A percentile compares a stretch with the other conserved stretches of the same genome.
Evolutionary conservation across 1,140 invertebrate genomes (phyloP).

Genomic region (Steinernema feltiae): DNA sequence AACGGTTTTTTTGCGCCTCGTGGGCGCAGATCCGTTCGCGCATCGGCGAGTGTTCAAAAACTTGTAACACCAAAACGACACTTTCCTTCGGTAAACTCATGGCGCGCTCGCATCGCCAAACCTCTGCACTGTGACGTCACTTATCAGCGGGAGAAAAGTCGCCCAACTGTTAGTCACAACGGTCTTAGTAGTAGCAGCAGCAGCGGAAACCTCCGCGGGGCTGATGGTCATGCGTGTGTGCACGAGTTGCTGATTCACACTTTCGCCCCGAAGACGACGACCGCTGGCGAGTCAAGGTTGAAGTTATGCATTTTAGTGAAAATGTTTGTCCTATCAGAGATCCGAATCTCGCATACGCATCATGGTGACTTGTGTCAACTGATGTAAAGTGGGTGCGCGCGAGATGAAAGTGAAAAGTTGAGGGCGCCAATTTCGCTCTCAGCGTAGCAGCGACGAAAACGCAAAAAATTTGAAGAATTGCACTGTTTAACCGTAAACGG

Average conservation of each 20-base stretch:
- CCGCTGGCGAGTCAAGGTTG: conserved; percentile 6
- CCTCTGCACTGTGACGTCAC: neutral
- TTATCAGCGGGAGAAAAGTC: neutral
- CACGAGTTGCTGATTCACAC: neutral
- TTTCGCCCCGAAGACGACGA: neutral
- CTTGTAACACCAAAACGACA: neutral
- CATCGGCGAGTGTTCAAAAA: neutral
- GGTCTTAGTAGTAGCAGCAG: too few species aligned
- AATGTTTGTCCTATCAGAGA: conserved; percentile 12
- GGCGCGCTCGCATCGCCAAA: neutral
- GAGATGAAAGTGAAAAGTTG: neutral
- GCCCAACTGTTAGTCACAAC: neutral
- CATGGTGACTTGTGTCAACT: neutral
- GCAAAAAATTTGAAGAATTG: neutral
- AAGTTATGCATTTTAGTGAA: conserved; percentile 1
- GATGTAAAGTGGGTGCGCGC: neutral
- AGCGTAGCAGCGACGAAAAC: neutral
- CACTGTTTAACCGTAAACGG: too few species aligned
- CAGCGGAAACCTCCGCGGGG: too few species aligned
- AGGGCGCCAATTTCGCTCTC: neutral
- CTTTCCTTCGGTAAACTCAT: neutral
- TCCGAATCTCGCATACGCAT: neutral
- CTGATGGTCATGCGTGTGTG: neutral
- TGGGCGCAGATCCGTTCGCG: conserved; percentile 9
- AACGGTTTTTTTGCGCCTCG: neutral